Evolutionary conservation across 2,888 invertebrate genomes (phyloP), one percentile per base, ranked within the genome.

Genomic region (Hyposoter didymator): DNA sequence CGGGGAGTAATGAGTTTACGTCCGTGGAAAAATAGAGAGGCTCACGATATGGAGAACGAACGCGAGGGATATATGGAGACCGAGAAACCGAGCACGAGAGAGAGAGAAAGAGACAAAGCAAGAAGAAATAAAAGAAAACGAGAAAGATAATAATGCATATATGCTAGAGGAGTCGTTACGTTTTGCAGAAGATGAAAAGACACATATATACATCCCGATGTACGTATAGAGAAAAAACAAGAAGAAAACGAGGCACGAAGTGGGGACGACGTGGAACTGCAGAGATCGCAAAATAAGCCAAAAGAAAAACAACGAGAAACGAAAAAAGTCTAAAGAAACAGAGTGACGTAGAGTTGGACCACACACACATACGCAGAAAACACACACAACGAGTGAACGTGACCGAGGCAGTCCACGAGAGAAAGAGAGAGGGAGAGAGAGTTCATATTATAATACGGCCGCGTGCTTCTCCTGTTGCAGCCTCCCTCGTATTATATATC

Each of bases 341-440:
- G 70, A 81, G 88, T 85, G 90, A 90, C 88, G 88, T 62, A 88
- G 87, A 90, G 92, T 89, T 92, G 93, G 93, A 92, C 93, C 93
- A 93, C 92, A 92, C 93, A 91, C 91, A 70, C 92, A 93, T 91
- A 92, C 93, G 91, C 91, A 55, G n/a, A n/a, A n/a, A n/a, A n/a
- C 92, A 93, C 91, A 92, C 91, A 92, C 91, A 92, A 90, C 89
- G 90, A 90, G 91, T 89, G 92, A 93, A 93, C 93, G 93, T 93
- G 93, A 93, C 93, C 92, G 91, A 92, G 92, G 91, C 91, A 90
- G 90, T 91, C 91, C 92, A 90, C 83, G 85, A 66, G 80, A 92
- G 92, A 22, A 22, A 19, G 55, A 78, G 78, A 92, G 92, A 55
- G 28, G 2, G 28, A 22, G 22, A 47, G n/a, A 81, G 80, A 92